Base-by-base conservation (phyloP, 2,888 invertebrate species). In the Drymonia ruficornis region DNA sequence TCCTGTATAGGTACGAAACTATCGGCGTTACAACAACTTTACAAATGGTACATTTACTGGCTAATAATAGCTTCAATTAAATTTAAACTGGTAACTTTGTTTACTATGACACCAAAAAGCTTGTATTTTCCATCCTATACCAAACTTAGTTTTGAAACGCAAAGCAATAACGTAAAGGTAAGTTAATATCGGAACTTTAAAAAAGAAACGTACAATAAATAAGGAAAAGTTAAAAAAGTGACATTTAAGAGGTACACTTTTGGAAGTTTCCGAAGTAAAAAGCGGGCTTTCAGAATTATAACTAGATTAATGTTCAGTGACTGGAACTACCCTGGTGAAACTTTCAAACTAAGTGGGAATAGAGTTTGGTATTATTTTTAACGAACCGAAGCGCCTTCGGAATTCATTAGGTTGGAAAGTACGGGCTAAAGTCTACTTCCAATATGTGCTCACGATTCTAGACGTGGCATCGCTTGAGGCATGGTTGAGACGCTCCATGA, bases 241-340 rank as follows among this genome's bases (percentile, higher is more conserved):
- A 77, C 78, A 78, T 75, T 77, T 75, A 77, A 74, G 64, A 74
- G 71, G 72, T 80, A 78, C 67, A 76, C 74, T 78, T 80, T 73
- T 67, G 63, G 65, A 81, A 80, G 74, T 84, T 81, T 63, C 53
- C 58, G 49, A 60, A 70, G 77, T 70, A 78, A 84, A 82, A 82
- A 80, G 71, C 72, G 71, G 69, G 72, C 72, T 72, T 73, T 70
- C 63, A 69, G 74, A 82, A 85, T 84, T 85, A 86, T 87, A 88
- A 89, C 85, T 82, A 87, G 85, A 91, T 89, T 89, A 91, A 90
- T 88, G 90, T 84, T 84, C 80, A 78, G 81, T 83, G 84, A 89
- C 85, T 86, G 83, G 80, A 87, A 89, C 84, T 88, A 85, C 83
- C 81, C 77, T 68, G 74, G 75, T 72, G 72, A 76, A 86, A 89